phyloP scores from a whole-genome alignment of 2,888 invertebrate genomes.

The Apodemia zela region DNA sequence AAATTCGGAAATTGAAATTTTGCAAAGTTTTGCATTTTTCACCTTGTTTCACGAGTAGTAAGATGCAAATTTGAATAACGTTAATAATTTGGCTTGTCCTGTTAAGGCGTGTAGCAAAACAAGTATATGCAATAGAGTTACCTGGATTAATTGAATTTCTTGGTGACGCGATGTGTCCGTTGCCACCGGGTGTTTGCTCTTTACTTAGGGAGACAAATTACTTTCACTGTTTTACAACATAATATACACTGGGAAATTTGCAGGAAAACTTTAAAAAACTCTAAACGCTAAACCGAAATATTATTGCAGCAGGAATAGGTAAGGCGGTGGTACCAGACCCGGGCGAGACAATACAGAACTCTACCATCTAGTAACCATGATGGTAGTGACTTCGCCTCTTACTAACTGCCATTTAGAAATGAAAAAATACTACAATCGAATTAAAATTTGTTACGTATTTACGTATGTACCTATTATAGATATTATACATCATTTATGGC shows the following conservation, averaged over 20 bases:
- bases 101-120: constrained; percentile 22
- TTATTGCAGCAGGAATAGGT: no score
- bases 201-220: constrained; percentile 31
- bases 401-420: no score
- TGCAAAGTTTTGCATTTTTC: not conserved
- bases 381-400: no score
- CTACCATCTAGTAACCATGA: no score
- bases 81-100: not conserved
- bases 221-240: constrained; percentile 3
- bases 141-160: constrained; percentile 62
- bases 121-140: constrained; percentile 49
- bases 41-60: not conserved
- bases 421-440: no score
- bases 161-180: constrained; percentile 42
- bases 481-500: no score
- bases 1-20: constrained; percentile 10
- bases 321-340: no score
- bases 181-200: constrained; percentile 48
- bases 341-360: no score
- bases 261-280: no score
- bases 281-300: no score
- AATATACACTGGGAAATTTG: not conserved
- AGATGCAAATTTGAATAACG: not conserved
- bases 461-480: no score
- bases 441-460: no score